Conservation (phyloP, 2,797 vertebrate genomes). For the Euphonia xanthogaster region DNA sequence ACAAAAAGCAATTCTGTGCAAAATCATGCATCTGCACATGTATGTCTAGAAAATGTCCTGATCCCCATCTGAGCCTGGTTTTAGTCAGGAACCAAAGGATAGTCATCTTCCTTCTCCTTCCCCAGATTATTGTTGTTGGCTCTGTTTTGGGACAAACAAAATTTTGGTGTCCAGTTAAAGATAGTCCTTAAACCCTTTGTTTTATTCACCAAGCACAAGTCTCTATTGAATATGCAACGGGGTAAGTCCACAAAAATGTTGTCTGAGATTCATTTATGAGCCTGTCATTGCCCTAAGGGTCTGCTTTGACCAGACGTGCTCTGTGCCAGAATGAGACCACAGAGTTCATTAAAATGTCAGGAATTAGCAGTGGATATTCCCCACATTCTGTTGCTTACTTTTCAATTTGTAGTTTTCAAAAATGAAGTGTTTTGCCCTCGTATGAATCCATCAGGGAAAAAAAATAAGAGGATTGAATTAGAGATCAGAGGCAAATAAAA, state of each 20-base stretch:
- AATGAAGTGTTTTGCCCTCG: background rate
- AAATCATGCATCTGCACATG: too few species aligned
- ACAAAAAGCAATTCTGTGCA: background rate
- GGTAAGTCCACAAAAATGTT: background rate
- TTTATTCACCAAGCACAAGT: background rate
- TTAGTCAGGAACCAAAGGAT: background rate
- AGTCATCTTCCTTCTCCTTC: background rate
- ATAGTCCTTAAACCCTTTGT: background rate
- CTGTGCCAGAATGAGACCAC: accelerated
- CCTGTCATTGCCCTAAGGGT: background rate
- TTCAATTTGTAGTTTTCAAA: background rate
- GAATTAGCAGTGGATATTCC: background rate
- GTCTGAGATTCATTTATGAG: background rate
- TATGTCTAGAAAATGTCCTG: background rate
- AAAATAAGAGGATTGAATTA: background rate
- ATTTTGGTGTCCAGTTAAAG: background rate
- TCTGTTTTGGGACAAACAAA: background rate
- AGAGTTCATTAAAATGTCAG: background rate
- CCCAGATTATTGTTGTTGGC: background rate
- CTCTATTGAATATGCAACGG: background rate
- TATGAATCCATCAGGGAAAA: background rate
- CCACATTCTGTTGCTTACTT: background rate
- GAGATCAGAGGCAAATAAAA: background rate
- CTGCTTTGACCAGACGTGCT: background rate
- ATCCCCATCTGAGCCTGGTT: background rate